Evolutionary conservation across 2,888 invertebrate species (phyloP), one percentile per base, ranked within the genome.

Genomic region (Lithodes maja): DNA sequence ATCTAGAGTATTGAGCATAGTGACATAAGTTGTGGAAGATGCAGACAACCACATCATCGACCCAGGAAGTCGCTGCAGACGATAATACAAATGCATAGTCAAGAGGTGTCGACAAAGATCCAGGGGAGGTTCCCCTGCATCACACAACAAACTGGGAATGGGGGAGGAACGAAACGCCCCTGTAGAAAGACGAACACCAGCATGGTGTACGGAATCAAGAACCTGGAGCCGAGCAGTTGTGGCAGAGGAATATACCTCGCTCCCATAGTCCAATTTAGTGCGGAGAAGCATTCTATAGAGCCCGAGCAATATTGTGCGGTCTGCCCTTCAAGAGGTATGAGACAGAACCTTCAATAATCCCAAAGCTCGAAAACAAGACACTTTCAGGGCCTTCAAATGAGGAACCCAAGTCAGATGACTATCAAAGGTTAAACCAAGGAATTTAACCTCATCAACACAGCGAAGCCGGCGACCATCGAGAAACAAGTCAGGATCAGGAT

Each of bases 241-340:
- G n/a, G 12, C n/a, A n/a, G 74, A 74, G 33, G 74, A 74, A n/a
- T 74, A 78, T 2, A 78, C n/a, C 78, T 78, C 52, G 49, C 78
- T 49, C 33, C 78, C 78, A 78, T 78, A 78, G 17, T 78, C 17
- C 7, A 49, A 52, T 52, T 78, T 78, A 78, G 78, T 9, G 49
- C 17, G 17, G n/a, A 78, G 17, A 9, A 78, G 78, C 3, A 7
- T 49, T 78, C 52, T 78, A 52, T 78, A 33, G 5, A 78, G 9
- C 7, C 17, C 3, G 52, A 78, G 78, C 9, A 78, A 15, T 5
- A 50, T 78, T 3, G 17, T 3, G 7, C 50, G 33, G 52, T 78
- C 78, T 49, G 50, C 78, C 3, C 78, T 50, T n/a, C 52, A 49
- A n/a, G 78, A 78, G 33, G 78, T 50, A 50, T 33, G 78, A 52